A percentile compares a stretch with the other conserved stretches of the same genome.
Evolutionary conservation across 1,140 invertebrate genomes (phyloP).

Genomic region (Scaptomyza hsui): DNA sequence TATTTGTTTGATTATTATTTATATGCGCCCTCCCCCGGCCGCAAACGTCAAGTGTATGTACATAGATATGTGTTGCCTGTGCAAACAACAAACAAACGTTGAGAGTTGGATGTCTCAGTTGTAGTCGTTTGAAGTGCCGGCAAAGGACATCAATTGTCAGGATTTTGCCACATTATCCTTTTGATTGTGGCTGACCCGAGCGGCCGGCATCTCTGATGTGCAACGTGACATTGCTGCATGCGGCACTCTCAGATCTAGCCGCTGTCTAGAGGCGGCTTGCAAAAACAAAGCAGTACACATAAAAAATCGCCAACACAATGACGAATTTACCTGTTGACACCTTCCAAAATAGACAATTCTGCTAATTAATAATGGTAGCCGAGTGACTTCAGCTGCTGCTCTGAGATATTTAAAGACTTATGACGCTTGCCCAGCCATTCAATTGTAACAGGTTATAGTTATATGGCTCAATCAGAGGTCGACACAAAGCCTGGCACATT

Average conservation of each 20-base stretch:
- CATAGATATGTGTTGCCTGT: constrained; percentile 35
- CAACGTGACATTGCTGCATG: constrained; percentile 75
- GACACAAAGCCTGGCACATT: constrained; percentile 15
- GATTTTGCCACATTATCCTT: constrained; percentile 83
- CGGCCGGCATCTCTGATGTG: constrained; percentile 62
- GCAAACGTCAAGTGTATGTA: constrained; percentile 59
- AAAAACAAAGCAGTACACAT: constrained; percentile 63
- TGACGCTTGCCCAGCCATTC: constrained; percentile 42
- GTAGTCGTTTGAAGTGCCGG: constrained; percentile 65
- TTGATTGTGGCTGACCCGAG: constrained; percentile 52
- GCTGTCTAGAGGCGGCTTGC: constrained; percentile 45
- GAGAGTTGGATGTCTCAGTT: constrained; percentile 11
- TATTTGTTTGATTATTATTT: constrained; percentile 76
- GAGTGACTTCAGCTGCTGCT: constrained; percentile 6
- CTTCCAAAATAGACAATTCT: constrained; percentile 74
- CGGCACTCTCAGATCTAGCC: constrained; percentile 59
- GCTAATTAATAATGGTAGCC: constrained; percentile 70
- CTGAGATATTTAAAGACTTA: constrained; percentile 41
- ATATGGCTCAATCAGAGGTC: constrained; percentile 59
- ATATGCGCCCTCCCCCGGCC: constrained; percentile 60
- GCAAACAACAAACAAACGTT: constrained; percentile 63
- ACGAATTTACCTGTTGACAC: constrained; percentile 79
- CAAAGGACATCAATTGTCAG: constrained; percentile 73
- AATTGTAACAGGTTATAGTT: constrained; percentile 68
- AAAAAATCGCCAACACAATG: constrained; percentile 63